A percentile compares a stretch with the other conserved stretches of the same genome.
These are phyloP conservation scores for Drosophila kurseongensis DNA, from an alignment of 1,140 invertebrate species.

Conservation along the genomic window DNA sequence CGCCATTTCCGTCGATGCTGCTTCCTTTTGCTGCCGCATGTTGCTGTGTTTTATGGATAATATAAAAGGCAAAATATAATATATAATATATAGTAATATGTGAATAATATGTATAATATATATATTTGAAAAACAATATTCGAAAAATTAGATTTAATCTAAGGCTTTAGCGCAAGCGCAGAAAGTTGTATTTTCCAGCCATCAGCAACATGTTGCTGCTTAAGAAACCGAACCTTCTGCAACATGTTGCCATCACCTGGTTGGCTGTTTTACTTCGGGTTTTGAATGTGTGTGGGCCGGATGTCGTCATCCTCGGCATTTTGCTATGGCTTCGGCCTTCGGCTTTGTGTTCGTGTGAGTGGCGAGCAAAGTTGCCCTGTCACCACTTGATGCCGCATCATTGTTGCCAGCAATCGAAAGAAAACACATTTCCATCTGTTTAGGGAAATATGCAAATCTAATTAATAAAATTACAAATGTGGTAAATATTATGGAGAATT, in stretches of 20 bases:
- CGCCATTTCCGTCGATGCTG: slow-evolving; percentile 41
- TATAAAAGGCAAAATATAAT: not conserved
- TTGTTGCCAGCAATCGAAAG: too few species aligned
- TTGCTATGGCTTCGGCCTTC: not conserved
- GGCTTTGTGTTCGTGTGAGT: not conserved
- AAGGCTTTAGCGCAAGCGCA: slow-evolving; percentile 14
- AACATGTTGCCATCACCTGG: slow-evolving; percentile 29
- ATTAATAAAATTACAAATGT: too few species aligned
- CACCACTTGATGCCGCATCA: not conserved
- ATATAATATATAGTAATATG: too few species aligned
- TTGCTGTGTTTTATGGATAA: not conserved
- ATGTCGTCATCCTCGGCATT: slow-evolving; percentile 8
- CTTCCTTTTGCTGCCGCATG: not conserved
- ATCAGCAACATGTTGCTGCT: slow-evolving; percentile 16
- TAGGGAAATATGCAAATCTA: too few species aligned
- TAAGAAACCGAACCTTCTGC: slow-evolving; percentile 22
- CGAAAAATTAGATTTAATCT: not conserved
- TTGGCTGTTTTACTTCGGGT: slow-evolving; percentile 15
- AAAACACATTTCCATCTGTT: too few species aligned
- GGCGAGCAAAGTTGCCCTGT: too few species aligned
- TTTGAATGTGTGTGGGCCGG: not conserved
- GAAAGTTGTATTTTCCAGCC: not conserved
- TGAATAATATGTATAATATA: not conserved
- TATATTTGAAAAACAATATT: not conserved
- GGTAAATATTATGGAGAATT: too few species aligned